Conservation (phyloP, 1,140 invertebrate species). For the Harlomillsia oculata region DNA sequence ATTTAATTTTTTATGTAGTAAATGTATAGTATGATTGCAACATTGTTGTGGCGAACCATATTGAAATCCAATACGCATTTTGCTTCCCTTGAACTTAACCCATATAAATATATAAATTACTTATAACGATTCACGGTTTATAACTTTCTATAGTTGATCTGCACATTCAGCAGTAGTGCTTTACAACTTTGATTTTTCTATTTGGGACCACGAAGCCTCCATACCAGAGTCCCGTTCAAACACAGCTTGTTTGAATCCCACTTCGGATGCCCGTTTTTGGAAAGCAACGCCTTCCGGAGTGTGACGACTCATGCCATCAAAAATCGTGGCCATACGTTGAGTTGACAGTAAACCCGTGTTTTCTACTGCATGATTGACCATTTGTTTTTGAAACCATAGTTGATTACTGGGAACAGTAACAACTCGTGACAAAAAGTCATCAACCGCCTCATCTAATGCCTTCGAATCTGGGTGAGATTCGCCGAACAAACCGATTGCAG, state of each 20-base stretch:
- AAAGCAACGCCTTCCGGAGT: conserved; percentile 36
- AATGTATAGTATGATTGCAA: too few species aligned
- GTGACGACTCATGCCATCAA: conserved; percentile 37
- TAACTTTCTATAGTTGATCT: too few species aligned
- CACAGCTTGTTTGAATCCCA: conserved; percentile 36
- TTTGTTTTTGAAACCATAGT: conserved; percentile 36
- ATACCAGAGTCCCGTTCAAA: conserved; percentile 34
- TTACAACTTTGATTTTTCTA: too few species aligned
- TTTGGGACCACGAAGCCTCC: conserved; percentile 18
- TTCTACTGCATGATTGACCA: conserved; percentile 36
- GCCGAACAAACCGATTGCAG: conserved; percentile 33
- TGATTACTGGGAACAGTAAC: conserved; percentile 35
- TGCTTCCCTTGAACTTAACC: too few species aligned
- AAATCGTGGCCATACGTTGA: conserved; percentile 35
- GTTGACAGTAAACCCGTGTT: conserved; percentile 29
- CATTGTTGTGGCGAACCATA: too few species aligned
- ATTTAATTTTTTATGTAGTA: too few species aligned
- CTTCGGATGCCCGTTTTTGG: conserved; percentile 30
- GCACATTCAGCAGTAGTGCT: too few species aligned
- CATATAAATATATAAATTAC: too few species aligned
- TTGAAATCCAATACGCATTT: too few species aligned
- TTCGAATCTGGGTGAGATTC: conserved; percentile 20
- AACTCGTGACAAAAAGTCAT: conserved; percentile 28
- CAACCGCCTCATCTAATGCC: conserved; percentile 29
- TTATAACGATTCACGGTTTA: too few species aligned